phyloP scores from a whole-genome alignment of 2,888 invertebrate genomes.

The Ectropis crepuscularia region DNA sequence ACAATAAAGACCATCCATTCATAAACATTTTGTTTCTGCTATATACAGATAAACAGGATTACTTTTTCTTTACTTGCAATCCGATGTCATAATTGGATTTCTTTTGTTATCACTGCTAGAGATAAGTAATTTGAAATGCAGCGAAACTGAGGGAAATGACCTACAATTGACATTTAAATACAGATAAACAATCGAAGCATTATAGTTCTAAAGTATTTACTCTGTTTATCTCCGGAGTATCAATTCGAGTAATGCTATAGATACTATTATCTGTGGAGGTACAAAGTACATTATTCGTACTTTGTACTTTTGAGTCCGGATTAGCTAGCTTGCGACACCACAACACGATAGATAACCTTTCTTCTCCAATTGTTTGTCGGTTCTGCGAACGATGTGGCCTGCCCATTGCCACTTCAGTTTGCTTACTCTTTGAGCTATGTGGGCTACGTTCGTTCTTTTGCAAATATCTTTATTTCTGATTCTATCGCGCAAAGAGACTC shows the following conservation, averaged over 20 bases:
- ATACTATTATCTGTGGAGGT: background rate
- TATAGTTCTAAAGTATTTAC: background rate
- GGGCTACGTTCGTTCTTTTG: too few species aligned
- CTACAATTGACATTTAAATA: slow-evolving; percentile 5
- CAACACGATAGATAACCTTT: background rate
- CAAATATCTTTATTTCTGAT: too few species aligned
- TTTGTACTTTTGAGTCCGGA: background rate
- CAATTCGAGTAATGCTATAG: too few species aligned
- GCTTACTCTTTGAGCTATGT: too few species aligned
- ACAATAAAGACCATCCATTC: too few species aligned
- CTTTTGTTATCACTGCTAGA: background rate
- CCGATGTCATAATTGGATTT: too few species aligned
- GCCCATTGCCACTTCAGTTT: too few species aligned
- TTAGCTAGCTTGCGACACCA: background rate
- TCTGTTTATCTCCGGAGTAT: background rate
- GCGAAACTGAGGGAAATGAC: background rate
- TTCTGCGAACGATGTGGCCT: too few species aligned
- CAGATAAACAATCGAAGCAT: background rate
- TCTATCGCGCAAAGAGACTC: too few species aligned
- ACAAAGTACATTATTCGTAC: background rate
- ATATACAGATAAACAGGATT: too few species aligned
- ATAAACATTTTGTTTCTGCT: too few species aligned
- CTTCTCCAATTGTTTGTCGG: background rate
- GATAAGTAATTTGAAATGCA: background rate
- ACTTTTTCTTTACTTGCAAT: too few species aligned